Percentiles rank a stretch among this genome's conserved stretches.
Conservation (phyloP, 2,888 invertebrate genomes). For the Perdita meconis region DNA sequence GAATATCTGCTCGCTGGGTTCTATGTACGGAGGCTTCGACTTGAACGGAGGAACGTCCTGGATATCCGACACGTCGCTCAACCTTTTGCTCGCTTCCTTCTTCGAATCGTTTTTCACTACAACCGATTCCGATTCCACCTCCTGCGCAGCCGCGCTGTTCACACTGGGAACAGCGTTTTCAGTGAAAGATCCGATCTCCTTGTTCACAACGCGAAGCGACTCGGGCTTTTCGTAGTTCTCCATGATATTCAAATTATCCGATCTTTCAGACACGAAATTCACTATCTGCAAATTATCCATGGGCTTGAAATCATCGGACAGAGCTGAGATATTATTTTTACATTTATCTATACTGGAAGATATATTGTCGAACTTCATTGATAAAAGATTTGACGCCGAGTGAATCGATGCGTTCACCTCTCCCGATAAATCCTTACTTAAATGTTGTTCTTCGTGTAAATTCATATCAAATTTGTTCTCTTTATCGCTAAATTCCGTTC, state of each 20-base stretch:
- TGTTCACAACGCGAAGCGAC: conserved; percentile 41
- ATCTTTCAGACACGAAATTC: conserved; percentile 51
- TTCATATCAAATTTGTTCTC: conserved; percentile 49
- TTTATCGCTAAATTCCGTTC: conserved; percentile 37
- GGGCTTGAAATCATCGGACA: conserved; percentile 48
- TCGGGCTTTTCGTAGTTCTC: conserved; percentile 57
- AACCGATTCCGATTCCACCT: conserved; percentile 26
- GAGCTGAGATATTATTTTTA: conserved; percentile 44
- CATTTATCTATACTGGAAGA: conserved; percentile 41
- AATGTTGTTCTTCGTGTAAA: conserved; percentile 40
- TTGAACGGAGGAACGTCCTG: conserved; percentile 75
- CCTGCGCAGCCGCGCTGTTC: conserved; percentile 34
- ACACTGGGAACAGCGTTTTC: conserved; percentile 20
- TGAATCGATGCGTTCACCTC: conserved; percentile 33
- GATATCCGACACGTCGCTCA: conserved; percentile 58
- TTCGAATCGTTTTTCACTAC: conserved; percentile 63
- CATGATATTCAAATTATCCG: conserved; percentile 36
- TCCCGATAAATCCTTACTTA: conserved; percentile 43
- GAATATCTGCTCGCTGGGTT: conserved; percentile 43
- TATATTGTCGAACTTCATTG: conserved; percentile 58
- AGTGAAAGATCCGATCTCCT: conserved; percentile 29
- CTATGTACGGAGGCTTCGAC: conserved; percentile 67
- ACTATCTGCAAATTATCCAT: conserved; percentile 44
- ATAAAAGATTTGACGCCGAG: conserved; percentile 30
- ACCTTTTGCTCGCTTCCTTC: conserved; percentile 72